Evolutionary conservation across 2,888 invertebrate species (phyloP).

Genomic region (Trissolcus brochymenae): DNA sequence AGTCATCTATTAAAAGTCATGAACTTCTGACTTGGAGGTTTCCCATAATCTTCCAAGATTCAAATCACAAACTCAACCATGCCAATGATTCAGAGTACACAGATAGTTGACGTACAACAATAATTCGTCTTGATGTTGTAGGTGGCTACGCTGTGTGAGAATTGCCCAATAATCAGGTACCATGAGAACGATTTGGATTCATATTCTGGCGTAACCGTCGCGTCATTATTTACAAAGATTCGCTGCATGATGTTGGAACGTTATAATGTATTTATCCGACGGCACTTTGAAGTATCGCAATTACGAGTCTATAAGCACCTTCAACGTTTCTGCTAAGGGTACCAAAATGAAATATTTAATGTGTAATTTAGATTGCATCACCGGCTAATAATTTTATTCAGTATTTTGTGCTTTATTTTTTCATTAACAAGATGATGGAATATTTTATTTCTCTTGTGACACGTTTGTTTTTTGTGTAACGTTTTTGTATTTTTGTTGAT

Average conservation of each 20-base stretch:
- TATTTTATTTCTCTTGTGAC: too few relatives aligned
- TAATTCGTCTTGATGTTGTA: constrained; percentile 73
- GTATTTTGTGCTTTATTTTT: background rate
- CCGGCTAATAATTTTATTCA: constrained; percentile 4
- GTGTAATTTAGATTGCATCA: constrained; percentile 32
- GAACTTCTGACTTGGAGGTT: constrained; percentile 68
- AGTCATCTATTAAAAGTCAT: constrained; percentile 66
- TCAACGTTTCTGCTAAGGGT: constrained; percentile 20
- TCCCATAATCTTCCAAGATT: constrained; percentile 68
- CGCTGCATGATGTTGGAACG: constrained; percentile 33
- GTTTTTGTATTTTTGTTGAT: background rate
- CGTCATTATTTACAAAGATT: constrained; percentile 67
- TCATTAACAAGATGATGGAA: too few relatives aligned
- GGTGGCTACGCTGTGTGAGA: constrained; percentile 71
- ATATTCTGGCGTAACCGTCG: constrained; percentile 63
- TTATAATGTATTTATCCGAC: constrained; percentile 48
- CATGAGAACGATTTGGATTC: constrained; percentile 65
- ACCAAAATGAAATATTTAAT: constrained; percentile 30
- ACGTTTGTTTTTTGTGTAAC: too few relatives aligned
- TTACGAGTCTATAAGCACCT: constrained; percentile 42
- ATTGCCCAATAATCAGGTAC: constrained; percentile 67
- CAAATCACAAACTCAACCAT: constrained; percentile 50
- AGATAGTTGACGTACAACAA: constrained; percentile 68
- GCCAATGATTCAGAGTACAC: constrained; percentile 65
- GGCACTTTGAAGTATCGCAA: constrained; percentile 51